Evolutionary conservation across 2,888 invertebrate genomes (phyloP).

Genomic region (Notodonta ziczac): DNA sequence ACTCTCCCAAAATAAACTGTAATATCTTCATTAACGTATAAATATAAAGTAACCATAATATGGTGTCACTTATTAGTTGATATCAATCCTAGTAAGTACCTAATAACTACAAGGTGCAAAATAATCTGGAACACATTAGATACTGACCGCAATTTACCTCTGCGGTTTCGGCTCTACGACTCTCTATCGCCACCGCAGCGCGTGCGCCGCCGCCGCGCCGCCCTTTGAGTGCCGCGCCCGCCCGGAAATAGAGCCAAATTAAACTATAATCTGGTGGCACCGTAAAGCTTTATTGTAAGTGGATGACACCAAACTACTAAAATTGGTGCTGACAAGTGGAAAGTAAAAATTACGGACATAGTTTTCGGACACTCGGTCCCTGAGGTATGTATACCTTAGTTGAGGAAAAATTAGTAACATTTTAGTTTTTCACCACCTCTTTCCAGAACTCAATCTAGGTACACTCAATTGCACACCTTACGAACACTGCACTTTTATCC

Average conservation of each 20-base stretch:
- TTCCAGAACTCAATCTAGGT: background rate
- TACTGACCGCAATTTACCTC: slow-evolving; percentile 53
- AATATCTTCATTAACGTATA: no score
- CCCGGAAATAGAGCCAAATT: slow-evolving; percentile 47
- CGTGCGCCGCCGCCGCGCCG: slow-evolving; percentile 36
- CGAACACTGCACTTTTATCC: slow-evolving; percentile 9
- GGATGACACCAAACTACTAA: background rate
- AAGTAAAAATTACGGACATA: no score
- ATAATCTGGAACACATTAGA: slow-evolving; percentile 17
- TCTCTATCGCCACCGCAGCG: slow-evolving; percentile 49
- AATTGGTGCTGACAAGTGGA: background rate
- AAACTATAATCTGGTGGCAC: slow-evolving; percentile 38
- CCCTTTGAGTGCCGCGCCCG: slow-evolving; percentile 34
- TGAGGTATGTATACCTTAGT: no score
- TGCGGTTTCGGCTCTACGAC: slow-evolving; percentile 39
- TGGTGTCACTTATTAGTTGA: background rate
- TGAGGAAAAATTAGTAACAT: no score
- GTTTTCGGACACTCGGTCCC: no score
- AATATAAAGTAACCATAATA: no score
- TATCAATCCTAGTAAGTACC: background rate
- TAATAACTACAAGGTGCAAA: slow-evolving; percentile 22
- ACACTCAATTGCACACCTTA: background rate
- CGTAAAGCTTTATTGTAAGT: slow-evolving; percentile 17
- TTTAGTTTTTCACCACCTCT: no score
- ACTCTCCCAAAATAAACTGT: no score